Conservation (phyloP, 2,797 vertebrate genomes). For the Halcyon smyrnensis region DNA sequence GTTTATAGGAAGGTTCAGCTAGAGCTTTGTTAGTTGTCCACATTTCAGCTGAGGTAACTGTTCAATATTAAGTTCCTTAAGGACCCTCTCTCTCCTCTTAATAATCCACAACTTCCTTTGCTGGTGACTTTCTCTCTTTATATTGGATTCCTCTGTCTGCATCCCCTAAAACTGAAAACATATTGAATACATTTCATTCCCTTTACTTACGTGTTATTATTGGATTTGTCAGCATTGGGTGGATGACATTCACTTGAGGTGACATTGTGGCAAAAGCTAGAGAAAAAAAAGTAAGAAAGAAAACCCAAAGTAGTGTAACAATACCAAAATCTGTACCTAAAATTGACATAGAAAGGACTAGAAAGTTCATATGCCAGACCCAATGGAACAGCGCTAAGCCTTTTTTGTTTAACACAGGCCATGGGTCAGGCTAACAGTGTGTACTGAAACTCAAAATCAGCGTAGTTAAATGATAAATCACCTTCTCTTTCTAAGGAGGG, state of each 20-base stretch:
- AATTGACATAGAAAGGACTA: neutral
- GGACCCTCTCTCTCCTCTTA: neutral
- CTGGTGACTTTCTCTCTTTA: neutral
- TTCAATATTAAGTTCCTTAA: neutral
- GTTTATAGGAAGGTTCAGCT: neutral
- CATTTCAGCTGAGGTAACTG: neutral
- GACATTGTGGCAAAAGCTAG: neutral
- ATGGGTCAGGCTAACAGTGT: neutral
- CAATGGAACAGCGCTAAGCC: neutral
- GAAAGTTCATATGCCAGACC: neutral
- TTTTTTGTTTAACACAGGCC: neutral
- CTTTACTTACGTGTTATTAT: constrained; percentile 64
- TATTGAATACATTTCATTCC: neutral
- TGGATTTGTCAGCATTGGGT: constrained; percentile 8
- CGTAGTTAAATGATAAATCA: neutral
- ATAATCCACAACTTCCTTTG: neutral
- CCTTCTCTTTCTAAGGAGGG: neutral
- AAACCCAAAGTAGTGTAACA: neutral
- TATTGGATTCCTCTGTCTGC: neutral
- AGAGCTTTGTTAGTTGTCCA: neutral
- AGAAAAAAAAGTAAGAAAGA: neutral
- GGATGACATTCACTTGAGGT: constrained; percentile 44
- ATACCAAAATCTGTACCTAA: neutral
- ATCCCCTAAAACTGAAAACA: neutral
- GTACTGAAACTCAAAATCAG: neutral